Percentiles rank a stretch among this genome's conserved stretches.
These are phyloP conservation scores for Agrilus mali DNA, from an alignment of 2,888 invertebrate genomes.

Conservation along the genomic window DNA sequence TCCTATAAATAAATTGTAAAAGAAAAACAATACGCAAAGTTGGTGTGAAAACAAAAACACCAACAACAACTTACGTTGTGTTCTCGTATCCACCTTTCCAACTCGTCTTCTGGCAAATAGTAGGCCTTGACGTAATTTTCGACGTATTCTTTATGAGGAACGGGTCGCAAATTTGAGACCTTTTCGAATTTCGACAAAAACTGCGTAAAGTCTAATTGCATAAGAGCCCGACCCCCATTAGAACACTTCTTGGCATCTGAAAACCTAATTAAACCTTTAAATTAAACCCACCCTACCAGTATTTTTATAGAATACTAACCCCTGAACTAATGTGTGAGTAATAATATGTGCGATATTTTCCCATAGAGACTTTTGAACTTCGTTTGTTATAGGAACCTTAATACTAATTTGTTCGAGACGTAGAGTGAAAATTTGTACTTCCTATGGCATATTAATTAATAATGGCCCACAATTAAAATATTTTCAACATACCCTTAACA, in stretches of 20 bases:
- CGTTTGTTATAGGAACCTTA: conserved; percentile 56
- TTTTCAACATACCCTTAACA: conserved; percentile 43
- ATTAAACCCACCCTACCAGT: not conserved
- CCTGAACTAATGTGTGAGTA: conserved; percentile 84
- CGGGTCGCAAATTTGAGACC: conserved; percentile 68
- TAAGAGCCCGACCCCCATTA: conserved; percentile 89
- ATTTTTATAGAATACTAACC: conserved; percentile 38
- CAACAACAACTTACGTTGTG: conserved; percentile 45
- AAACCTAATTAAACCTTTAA: conserved; percentile 39
- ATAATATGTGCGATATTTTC: conserved; percentile 75
- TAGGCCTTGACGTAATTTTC: conserved; percentile 94
- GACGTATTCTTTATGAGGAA: conserved; percentile 81
- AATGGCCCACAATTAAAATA: not conserved
- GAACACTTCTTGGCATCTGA: conserved; percentile 87
- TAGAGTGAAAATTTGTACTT: conserved; percentile 65
- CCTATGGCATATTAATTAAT: conserved; percentile 32
- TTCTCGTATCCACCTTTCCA: conserved; percentile 81
- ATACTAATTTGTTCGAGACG: conserved; percentile 60
- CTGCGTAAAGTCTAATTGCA: conserved; percentile 97
- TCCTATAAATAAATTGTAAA: conserved; percentile 52
- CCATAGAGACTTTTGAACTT: conserved; percentile 67
- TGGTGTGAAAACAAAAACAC: not conserved
- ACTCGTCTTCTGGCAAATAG: conserved; percentile 76
- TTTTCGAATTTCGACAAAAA: conserved; percentile 82
- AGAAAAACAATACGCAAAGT: conserved; percentile 9